Conservation (phyloP, 2,797 vertebrate species). For the Tauraco hartlaubi region DNA sequence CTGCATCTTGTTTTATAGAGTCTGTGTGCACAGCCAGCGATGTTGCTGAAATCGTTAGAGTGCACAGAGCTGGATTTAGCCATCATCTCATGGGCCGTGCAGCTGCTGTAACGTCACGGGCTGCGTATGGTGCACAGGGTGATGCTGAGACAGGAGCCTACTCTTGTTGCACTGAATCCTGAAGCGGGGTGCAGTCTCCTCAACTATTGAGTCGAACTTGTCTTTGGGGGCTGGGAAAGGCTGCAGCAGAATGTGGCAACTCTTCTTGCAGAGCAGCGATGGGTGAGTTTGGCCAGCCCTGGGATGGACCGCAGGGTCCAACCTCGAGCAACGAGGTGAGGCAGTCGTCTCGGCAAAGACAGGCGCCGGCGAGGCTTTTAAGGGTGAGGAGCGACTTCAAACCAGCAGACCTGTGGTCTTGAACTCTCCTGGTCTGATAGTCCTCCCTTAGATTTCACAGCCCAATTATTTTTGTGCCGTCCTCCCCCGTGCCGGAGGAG, state of each 20-base stretch:
- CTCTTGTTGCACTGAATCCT: background rate
- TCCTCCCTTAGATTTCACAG: background rate
- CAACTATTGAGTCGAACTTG: too few species aligned
- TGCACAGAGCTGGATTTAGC: background rate
- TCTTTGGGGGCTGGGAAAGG: background rate
- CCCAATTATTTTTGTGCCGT: background rate
- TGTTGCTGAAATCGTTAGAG: background rate
- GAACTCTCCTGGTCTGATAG: background rate
- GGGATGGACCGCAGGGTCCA: accelerated
- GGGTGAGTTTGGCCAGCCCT: background rate
- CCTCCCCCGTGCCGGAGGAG: background rate
- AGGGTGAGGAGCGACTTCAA: background rate
- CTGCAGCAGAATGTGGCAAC: background rate
- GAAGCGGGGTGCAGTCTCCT: accelerated
- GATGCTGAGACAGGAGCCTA: background rate
- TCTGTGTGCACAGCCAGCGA: background rate
- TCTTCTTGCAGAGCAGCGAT: accelerated
- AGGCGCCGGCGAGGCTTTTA: background rate
- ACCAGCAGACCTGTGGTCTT: background rate
- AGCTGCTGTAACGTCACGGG: background rate
- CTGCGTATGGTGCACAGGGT: accelerated
- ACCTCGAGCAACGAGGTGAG: accelerated
- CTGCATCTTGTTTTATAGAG: background rate
- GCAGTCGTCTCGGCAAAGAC: background rate
- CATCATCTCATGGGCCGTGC: background rate